Evolutionary conservation across 1,140 invertebrate species (phyloP).

Genomic region (Lamellibrachia luymesi): DNA sequence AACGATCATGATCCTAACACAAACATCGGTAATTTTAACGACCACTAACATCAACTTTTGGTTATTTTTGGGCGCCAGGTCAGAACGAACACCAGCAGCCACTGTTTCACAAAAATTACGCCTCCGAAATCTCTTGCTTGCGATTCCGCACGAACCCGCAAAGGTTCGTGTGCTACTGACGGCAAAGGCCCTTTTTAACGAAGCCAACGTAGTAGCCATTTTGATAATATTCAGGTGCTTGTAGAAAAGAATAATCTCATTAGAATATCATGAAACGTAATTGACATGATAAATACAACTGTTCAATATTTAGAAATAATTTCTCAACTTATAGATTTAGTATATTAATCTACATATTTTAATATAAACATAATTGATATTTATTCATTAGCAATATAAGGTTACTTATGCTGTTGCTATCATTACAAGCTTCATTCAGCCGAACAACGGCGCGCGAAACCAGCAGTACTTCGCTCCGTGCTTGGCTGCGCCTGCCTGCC

Average conservation of each 20-base stretch:
- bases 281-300: neutral
- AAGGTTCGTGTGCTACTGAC: slow-evolving; percentile 25
- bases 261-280: neutral
- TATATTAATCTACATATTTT: neutral
- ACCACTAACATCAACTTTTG: neutral
- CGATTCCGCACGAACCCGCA: slow-evolving; percentile 25
- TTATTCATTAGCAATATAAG: neutral
- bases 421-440: neutral
- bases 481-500: too few species aligned
- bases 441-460: neutral
- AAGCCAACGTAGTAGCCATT: neutral
- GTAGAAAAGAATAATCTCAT: neutral
- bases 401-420: neutral
- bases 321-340: neutral
- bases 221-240: neutral
- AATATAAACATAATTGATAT: neutral
- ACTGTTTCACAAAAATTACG: slow-evolving; percentile 24
- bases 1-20: too few species aligned
- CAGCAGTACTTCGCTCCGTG: neutral
- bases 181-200: slow-evolving; percentile 30
- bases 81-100: slow-evolving; percentile 23
- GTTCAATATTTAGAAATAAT: neutral
- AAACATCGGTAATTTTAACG: too few species aligned
- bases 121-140: slow-evolving; percentile 32
- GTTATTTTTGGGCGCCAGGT: slow-evolving; percentile 8